A percentile compares a stretch with the other conserved stretches of the same genome.
These are phyloP conservation scores for Chrysemys picta DNA, from an alignment of 2,113 vertebrate genomes.

Conservation along the genomic window DNA sequence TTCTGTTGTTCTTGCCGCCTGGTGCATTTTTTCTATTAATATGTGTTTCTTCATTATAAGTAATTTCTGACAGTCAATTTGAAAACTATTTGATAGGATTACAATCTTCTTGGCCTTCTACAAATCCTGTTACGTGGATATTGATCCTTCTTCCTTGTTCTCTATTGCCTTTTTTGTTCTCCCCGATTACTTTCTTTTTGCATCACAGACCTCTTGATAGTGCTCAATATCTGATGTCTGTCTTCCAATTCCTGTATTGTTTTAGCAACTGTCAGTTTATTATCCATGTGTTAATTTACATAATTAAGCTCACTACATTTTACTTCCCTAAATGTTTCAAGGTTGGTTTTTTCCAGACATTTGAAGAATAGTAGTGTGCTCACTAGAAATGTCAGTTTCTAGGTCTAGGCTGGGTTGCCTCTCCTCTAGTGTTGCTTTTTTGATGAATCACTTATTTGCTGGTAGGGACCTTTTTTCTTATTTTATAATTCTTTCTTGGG, in stretches of 20 bases:
- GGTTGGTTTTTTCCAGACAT: neutral
- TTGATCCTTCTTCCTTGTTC: neutral
- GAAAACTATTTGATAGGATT: neutral
- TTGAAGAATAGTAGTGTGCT: neutral
- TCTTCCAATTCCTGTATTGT: neutral
- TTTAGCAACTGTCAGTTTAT: neutral
- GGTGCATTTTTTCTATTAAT: neutral
- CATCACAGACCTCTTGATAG: neutral
- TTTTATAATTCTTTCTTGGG: neutral
- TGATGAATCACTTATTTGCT: neutral
- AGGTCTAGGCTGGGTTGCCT: neutral
- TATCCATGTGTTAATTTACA: neutral
- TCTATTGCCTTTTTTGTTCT: neutral
- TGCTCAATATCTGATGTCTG: neutral
- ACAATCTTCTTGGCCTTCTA: neutral
- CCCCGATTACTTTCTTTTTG: neutral
- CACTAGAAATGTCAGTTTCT: neutral
- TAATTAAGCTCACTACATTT: neutral
- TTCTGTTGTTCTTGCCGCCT: neutral
- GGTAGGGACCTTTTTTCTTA: neutral
- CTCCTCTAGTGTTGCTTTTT: neutral
- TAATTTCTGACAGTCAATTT: neutral
- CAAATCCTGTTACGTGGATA: neutral
- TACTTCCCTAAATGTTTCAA: neutral
- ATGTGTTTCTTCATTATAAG: neutral